These are phyloP conservation scores for Echinarachnius parma DNA, from an alignment of 53 echinoderm and acorn worm genomes.

Conservation along the genomic window DNA sequence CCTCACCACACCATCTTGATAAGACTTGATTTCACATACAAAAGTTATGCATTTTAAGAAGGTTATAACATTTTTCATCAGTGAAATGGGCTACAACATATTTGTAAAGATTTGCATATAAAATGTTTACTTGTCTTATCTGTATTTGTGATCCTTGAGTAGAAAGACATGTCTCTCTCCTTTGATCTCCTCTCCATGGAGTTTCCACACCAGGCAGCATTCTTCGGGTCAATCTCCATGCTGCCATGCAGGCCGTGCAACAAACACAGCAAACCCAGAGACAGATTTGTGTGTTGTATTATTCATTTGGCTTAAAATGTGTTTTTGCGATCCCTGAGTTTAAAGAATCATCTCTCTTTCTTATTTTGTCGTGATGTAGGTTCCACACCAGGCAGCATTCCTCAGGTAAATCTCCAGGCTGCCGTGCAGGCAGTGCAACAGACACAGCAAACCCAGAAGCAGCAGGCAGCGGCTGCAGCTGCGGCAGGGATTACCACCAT, in stretches of 20 bases:
- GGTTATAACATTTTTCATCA: too few species aligned
- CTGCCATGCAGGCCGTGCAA: slow-evolving; percentile 62
- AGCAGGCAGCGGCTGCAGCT: slow-evolving; percentile 45
- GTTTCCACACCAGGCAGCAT: slow-evolving; percentile 26
- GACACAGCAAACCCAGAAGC: slow-evolving; percentile 60
- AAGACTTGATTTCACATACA: too few species aligned
- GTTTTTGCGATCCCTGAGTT: too few species aligned
- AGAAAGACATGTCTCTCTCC: too few species aligned
- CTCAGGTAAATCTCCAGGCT: slow-evolving; percentile 75
- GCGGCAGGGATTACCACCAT: slow-evolving; percentile 3
- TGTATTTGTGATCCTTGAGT: too few species aligned
- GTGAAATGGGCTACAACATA: not conserved
- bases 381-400: slow-evolving; percentile 47
- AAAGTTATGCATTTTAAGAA: too few species aligned
- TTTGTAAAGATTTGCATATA: not conserved
- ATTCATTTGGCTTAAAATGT: too few species aligned
- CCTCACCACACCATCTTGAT: too few species aligned
- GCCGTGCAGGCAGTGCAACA: slow-evolving; percentile 76
- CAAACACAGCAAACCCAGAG: slow-evolving; percentile 47
- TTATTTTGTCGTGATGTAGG: too few species aligned
- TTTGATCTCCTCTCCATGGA: too few species aligned
- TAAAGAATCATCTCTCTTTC: too few species aligned
- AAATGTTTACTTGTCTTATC: too few species aligned
- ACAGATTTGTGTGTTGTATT: not conserved
- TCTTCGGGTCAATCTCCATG: slow-evolving; percentile 60